phyloP scores from a whole-genome alignment of 2,888 invertebrate genomes.

The Eupithecia subfuscata region DNA sequence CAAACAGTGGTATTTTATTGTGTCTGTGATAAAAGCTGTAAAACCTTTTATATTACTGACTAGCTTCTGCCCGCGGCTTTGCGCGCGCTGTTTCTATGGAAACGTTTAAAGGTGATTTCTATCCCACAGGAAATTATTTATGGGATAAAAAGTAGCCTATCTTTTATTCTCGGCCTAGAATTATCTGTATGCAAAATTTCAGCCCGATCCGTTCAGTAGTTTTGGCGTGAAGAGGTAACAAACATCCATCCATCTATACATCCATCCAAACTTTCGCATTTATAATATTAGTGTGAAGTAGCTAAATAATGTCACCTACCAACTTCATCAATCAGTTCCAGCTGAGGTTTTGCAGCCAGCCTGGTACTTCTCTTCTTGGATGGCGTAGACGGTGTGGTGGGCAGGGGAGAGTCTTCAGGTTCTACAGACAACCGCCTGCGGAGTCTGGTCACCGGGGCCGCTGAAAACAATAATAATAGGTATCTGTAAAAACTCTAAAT shows the following conservation, averaged over 20 bases:
- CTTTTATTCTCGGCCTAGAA: no score
- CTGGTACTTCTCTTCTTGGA: slow-evolving; percentile 69
- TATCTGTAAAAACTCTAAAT: not conserved
- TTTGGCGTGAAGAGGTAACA: no score
- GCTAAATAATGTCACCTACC: slow-evolving; percentile 51
- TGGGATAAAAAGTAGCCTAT: no score
- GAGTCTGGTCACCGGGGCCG: slow-evolving; percentile 64
- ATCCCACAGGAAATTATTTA: no score
- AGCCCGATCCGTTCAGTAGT: no score
- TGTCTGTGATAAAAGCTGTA: not conserved
- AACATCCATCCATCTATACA: no score
- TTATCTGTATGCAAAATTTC: no score
- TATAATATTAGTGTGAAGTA: no score
- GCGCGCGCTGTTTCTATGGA: no score
- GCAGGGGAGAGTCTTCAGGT: slow-evolving; percentile 68
- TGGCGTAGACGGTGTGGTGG: slow-evolving; percentile 68
- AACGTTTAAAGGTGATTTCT: no score
- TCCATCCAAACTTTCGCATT: no score
- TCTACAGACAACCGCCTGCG: slow-evolving; percentile 72
- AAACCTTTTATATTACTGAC: not conserved
- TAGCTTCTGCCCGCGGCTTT: no score
- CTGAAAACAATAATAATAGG: slow-evolving; percentile 2
- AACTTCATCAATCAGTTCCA: slow-evolving; percentile 77
- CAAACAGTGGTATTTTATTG: not conserved
- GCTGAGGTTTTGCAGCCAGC: slow-evolving; percentile 69